A percentile compares a stretch with the other conserved stretches of the same genome.
phyloP scores from a whole-genome alignment of 2,113 vertebrate genomes.

The Saccopteryx leptura region DNA sequence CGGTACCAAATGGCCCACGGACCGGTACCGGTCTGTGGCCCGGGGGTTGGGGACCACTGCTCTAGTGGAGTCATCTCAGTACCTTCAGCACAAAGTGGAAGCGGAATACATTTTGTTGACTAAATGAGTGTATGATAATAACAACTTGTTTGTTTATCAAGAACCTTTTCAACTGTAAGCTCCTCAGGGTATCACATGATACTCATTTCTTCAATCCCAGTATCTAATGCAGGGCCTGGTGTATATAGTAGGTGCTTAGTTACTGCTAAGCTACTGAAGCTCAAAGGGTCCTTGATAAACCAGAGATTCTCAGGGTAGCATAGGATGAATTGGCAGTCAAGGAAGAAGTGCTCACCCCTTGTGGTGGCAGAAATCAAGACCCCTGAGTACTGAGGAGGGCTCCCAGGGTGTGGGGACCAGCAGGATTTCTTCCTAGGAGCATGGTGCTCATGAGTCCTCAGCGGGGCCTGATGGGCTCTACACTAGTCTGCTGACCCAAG shows the following conservation, averaged over 20 bases:
- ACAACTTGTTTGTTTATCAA: not conserved
- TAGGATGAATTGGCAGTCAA: not conserved
- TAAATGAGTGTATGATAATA: not conserved
- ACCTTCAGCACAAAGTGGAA: not conserved
- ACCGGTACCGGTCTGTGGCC: too few species aligned
- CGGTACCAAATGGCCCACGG: too few species aligned
- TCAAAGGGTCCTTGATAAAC: not conserved
- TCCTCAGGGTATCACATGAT: not conserved
- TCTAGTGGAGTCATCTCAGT: not conserved
- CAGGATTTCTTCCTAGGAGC: not conserved
- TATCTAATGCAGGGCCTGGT: not conserved
- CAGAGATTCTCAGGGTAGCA: not conserved
- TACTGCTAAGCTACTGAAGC: not conserved
- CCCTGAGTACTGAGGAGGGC: not conserved
- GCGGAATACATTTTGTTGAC: not conserved
- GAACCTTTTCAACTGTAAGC: not conserved
- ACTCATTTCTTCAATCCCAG: not conserved
- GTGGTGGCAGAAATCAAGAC: not conserved
- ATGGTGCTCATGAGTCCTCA: not conserved
- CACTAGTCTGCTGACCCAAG: not conserved
- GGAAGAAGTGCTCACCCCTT: not conserved
- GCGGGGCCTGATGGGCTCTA: not conserved
- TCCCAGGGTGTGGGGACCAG: not conserved
- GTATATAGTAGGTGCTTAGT: not conserved
- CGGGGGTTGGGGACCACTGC: too few species aligned